Conservation (phyloP, 2,113 vertebrate genomes). For the Cavia porcellus region DNA sequence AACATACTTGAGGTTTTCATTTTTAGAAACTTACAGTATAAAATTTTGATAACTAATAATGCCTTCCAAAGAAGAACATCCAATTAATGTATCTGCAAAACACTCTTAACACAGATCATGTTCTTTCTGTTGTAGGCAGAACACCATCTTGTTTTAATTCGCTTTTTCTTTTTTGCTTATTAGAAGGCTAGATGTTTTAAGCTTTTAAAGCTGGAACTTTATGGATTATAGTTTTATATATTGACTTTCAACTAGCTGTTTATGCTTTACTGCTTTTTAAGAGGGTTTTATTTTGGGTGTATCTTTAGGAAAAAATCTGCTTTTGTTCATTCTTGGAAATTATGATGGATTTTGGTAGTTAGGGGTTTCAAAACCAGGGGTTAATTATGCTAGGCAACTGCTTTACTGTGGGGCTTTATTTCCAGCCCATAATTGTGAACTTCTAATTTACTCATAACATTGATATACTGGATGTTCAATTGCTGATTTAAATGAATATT, state of each 20-base stretch:
- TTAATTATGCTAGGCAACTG: background rate
- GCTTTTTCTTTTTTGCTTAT: slow-evolving; percentile 13
- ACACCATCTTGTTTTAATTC: slow-evolving; percentile 4
- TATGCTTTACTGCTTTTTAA: background rate
- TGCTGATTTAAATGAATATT: background rate
- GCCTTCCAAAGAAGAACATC: background rate
- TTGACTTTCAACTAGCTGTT: background rate
- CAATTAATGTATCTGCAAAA: background rate
- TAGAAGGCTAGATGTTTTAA: background rate
- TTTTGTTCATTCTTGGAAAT: slow-evolving; percentile 10
- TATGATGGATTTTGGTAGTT: background rate
- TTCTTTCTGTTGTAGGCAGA: background rate
- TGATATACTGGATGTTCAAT: background rate
- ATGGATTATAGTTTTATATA: background rate
- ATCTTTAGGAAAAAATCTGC: background rate
- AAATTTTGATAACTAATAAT: slow-evolving; percentile 25
- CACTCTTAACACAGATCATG: background rate
- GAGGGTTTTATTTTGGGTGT: background rate
- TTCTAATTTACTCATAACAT: background rate
- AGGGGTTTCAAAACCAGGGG: background rate
- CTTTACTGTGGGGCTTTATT: background rate
- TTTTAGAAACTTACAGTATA: background rate
- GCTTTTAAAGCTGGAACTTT: slow-evolving; percentile 8
- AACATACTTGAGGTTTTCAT: background rate
- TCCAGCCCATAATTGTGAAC: background rate